Conservation (phyloP, 1,140 invertebrate genomes). For the Drosophila prosaltans region DNA sequence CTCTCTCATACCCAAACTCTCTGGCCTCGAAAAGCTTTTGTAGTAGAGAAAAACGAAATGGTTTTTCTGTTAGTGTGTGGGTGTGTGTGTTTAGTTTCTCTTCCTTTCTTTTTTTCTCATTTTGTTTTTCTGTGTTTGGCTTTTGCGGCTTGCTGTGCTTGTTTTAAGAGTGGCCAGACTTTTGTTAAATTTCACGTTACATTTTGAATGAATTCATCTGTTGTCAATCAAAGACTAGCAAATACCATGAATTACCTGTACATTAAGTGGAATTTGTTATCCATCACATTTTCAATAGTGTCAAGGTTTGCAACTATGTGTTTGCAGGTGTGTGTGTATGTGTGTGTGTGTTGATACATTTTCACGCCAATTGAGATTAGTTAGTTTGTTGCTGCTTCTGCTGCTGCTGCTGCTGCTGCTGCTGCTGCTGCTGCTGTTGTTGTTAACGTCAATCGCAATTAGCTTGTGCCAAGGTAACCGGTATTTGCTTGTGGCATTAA, state of each 20-base stretch:
- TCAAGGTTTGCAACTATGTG: constrained; percentile 61
- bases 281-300: constrained; percentile 23
- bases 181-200: constrained; percentile 47
- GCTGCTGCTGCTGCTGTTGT: not conserved
- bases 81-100: constrained; percentile 42
- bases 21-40: constrained; percentile 62
- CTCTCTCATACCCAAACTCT: constrained; percentile 14
- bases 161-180: constrained; percentile 62
- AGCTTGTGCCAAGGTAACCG: constrained; percentile 60
- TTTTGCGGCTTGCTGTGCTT: constrained; percentile 63
- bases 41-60: constrained; percentile 72
- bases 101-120: constrained; percentile 8
- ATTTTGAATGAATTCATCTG: constrained; percentile 37
- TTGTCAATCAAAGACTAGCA: constrained; percentile 7
- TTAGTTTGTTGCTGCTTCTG: not conserved
- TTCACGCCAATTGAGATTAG: constrained; percentile 70
- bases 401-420: not conserved
- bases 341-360: constrained; percentile 49
- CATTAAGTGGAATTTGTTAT: not conserved
- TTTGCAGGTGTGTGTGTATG: constrained; percentile 46
- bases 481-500: constrained; percentile 59
- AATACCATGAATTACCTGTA: constrained; percentile 59
- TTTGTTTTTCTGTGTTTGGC: constrained; percentile 41
- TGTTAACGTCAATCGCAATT: constrained; percentile 65
- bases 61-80: constrained; percentile 2